These are phyloP conservation scores for Dermatemys mawii DNA, from an alignment of 2,113 vertebrate genomes.

Conservation along the genomic window DNA sequence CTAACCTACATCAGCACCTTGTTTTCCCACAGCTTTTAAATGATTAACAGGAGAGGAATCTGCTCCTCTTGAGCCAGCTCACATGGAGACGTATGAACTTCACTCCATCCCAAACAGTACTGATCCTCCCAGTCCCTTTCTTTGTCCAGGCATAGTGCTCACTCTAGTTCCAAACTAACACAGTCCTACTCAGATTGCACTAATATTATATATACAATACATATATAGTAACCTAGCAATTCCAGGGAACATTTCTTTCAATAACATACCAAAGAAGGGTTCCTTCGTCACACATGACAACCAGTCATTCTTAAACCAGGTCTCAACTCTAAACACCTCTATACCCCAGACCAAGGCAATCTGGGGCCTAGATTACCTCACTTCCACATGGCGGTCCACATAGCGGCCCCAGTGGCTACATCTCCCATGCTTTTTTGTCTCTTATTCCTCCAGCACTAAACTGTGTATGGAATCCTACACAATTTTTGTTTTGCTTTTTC, in stretches of 20 bases:
- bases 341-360: not conserved
- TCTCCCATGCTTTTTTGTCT: not conserved
- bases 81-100: too few species aligned
- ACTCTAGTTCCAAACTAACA: too few species aligned
- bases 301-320: not conserved
- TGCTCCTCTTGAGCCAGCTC: too few species aligned
- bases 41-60: too few species aligned
- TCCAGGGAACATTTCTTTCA: not conserved
- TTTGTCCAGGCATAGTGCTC: too few species aligned
- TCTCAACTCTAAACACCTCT: not conserved
- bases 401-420: not conserved
- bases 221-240: not conserved
- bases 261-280: not conserved
- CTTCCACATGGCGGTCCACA: not conserved
- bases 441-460: not conserved
- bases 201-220: not conserved
- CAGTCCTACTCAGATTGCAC: too few species aligned
- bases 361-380: not conserved
- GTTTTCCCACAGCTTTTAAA: too few species aligned
- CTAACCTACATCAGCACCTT: not conserved
- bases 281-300: not conserved
- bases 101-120: too few species aligned
- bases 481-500: not conserved
- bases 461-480: fast-evolving
- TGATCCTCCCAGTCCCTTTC: too few species aligned